Conservation (phyloP, 2,113 vertebrate species). For the Aplodontia rufa region DNA sequence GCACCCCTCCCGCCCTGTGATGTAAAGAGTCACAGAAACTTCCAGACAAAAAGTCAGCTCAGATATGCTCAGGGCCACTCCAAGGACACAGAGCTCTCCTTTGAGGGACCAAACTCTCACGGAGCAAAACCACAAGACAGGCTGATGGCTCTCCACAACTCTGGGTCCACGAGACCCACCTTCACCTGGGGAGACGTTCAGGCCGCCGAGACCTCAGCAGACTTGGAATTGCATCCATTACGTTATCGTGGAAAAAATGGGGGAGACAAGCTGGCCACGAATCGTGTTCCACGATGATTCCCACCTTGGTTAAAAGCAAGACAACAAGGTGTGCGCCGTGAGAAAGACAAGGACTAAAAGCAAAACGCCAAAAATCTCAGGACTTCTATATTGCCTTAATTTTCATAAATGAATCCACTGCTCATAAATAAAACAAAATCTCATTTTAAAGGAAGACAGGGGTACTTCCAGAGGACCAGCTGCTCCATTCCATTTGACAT, state of each 20-base stretch:
- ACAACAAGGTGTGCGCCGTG: not conserved
- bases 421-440: constrained; percentile 25
- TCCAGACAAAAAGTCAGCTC: not conserved
- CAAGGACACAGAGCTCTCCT: not conserved
- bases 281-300: not conserved
- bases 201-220: not conserved
- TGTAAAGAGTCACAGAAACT: not conserved
- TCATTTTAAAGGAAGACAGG: not conserved
- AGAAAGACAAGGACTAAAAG: not conserved
- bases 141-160: not conserved
- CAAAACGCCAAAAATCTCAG: not conserved
- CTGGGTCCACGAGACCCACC: not conserved
- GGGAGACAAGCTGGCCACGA: too few species aligned
- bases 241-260: too few species aligned
- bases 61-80: not conserved
- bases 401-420: not conserved
- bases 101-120: too few species aligned
- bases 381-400: not conserved
- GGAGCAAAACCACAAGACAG: not conserved
- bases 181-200: not conserved
- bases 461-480: not conserved
- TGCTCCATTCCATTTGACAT: not conserved
- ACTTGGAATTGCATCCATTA: not conserved
- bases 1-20: not conserved
- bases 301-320: not conserved